A percentile compares a stretch with the other conserved stretches of the same genome.
phyloP scores from a whole-genome alignment of 1,140 invertebrate species.

The Yoshiicerus persimilis region DNA sequence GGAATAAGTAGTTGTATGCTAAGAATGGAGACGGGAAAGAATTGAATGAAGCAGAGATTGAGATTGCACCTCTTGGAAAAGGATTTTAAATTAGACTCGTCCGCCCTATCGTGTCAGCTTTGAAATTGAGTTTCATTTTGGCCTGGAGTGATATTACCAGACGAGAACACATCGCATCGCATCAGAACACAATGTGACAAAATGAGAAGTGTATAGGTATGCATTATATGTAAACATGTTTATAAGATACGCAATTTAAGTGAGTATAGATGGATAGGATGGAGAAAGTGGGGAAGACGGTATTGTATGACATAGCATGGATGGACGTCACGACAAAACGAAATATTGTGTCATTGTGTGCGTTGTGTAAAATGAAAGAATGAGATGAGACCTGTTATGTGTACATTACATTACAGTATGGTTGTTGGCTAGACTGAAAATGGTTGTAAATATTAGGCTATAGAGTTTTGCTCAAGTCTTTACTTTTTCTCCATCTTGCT shows the following conservation, averaged over 20 bases:
- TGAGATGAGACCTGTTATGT: not conserved
- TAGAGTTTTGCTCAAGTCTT: not conserved
- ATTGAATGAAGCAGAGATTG: not conserved
- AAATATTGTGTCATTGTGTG: not conserved
- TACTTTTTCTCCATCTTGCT: not conserved
- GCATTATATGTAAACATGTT: no score
- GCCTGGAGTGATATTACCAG: not conserved
- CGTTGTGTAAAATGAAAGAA: not conserved
- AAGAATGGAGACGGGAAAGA: not conserved
- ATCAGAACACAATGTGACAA: not conserved
- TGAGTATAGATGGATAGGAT: not conserved
- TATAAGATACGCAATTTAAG: no score
- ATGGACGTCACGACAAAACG: not conserved
- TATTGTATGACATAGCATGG: not conserved
- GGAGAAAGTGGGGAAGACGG: not conserved
- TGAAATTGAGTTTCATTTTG: constrained; percentile 17
- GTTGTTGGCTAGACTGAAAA: not conserved
- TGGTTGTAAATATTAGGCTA: not conserved
- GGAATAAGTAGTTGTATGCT: not conserved
- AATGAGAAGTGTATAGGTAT: not conserved
- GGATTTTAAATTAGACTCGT: constrained; percentile 20
- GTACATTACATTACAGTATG: not conserved
- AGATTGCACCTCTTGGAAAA: constrained; percentile 16
- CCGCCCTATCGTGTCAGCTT: not conserved
- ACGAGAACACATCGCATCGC: not conserved